Percentiles rank a stretch among this genome's conserved stretches.
Evolutionary conservation across 2,797 vertebrate genomes (phyloP).

Genomic region (Pitangus sulphuratus): DNA sequence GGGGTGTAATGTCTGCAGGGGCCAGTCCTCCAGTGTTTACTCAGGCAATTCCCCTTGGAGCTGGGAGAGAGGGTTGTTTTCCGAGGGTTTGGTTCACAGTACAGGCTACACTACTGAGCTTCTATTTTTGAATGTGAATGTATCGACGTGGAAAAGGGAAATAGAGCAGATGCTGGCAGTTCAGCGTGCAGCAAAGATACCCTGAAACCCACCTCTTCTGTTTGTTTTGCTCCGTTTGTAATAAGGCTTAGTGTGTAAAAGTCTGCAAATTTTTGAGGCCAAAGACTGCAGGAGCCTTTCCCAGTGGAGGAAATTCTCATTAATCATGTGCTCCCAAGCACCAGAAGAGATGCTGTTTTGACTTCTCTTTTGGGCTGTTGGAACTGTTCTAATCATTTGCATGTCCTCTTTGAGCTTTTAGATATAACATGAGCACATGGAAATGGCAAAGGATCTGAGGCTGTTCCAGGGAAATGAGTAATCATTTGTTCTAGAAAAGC

Average conservation of each 20-base stretch:
- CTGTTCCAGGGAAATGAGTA: constrained; percentile 49
- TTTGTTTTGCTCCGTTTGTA: constrained; percentile 29
- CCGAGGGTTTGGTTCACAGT: not conserved
- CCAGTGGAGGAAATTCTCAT: constrained; percentile 30
- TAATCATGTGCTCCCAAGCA: constrained; percentile 45
- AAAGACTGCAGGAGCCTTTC: constrained; percentile 30
- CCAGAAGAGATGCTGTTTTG: constrained; percentile 40
- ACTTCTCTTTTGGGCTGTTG: constrained; percentile 12
- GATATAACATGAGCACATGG: not conserved
- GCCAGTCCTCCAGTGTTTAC: not conserved
- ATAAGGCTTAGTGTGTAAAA: constrained; percentile 16
- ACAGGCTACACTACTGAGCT: not conserved
- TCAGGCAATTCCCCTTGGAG: not conserved
- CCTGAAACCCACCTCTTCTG: not conserved
- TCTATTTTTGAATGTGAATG: not conserved
- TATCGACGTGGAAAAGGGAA: not conserved
- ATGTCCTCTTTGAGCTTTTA: constrained; percentile 15
- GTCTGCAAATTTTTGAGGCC: not conserved
- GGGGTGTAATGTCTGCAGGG: not conserved
- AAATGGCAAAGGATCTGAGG: constrained; percentile 50
- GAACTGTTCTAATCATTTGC: constrained; percentile 32
- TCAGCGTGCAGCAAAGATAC: not conserved
- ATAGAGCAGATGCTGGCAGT: not conserved
- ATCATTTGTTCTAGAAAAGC: constrained; percentile 33
- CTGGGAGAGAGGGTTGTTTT: not conserved